Percentiles rank a stretch among this genome's conserved stretches.
Evolutionary conservation across 2,113 vertebrate species (phyloP).

Genomic region (Chloropsis hardwickii): DNA sequence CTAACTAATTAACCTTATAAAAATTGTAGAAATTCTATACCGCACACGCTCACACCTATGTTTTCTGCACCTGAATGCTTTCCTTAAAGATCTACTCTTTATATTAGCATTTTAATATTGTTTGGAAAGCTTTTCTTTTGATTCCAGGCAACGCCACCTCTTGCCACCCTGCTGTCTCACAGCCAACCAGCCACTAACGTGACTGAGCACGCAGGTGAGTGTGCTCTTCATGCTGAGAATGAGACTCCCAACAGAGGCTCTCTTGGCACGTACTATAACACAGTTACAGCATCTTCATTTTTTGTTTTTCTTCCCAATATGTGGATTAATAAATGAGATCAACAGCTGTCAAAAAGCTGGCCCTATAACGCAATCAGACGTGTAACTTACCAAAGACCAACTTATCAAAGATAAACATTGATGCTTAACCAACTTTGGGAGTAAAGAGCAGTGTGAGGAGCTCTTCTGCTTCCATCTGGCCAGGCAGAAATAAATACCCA

Average conservation of each 20-base stretch:
- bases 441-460: neutral
- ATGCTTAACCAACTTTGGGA: neutral
- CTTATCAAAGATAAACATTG: neutral
- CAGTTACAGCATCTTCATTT: neutral
- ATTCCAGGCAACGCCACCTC: neutral
- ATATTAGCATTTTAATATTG: neutral
- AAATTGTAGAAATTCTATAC: neutral
- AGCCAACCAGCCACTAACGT: rapidly evolving
- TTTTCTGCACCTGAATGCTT: neutral
- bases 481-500: neutral
- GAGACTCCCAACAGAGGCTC: neutral
- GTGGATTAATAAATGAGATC: neutral
- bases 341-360: neutral
- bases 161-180: neutral
- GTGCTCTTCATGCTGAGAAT: neutral
- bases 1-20: neutral
- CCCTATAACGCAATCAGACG: neutral
- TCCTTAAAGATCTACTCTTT: neutral
- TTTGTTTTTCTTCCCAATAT: neutral
- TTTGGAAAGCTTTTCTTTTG: neutral
- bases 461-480: neutral
- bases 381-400: neutral
- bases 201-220: neutral
- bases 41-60: rapidly evolving
- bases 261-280: neutral